Percentiles rank a stretch among this genome's conserved stretches.
phyloP scores from a whole-genome alignment of 2,797 vertebrate species.

The Cyprinella venusta region DNA sequence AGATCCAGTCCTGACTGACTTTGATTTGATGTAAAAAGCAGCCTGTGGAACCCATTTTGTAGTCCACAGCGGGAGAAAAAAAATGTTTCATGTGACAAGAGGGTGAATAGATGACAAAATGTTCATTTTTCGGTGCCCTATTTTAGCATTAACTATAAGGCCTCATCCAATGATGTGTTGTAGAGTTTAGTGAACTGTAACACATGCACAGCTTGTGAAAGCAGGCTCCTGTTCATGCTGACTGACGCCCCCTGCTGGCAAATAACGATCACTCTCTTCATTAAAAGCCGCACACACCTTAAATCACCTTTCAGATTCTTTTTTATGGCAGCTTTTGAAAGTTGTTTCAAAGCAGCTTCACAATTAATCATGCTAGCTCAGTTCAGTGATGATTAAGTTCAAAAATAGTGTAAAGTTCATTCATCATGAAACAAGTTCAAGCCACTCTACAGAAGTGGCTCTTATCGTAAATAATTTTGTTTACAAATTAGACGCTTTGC shows the following conservation, averaged over 20 bases:
- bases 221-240: background rate
- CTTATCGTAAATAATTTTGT: too few species aligned
- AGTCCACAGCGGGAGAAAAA: background rate
- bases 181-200: background rate
- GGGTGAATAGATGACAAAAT: background rate
- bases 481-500: too few species aligned
- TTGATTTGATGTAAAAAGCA: slow-evolving; percentile 2
- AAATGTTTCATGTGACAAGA: background rate
- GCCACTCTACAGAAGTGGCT: background rate
- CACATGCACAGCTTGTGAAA: background rate
- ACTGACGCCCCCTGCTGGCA: slow-evolving; percentile 22
- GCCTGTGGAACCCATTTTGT: background rate
- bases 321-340: background rate
- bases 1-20: background rate
- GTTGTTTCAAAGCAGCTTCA: background rate
- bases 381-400: background rate
- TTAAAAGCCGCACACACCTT: background rate
- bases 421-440: background rate
- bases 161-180: background rate
- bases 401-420: background rate
- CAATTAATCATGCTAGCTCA: background rate
- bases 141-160: background rate
- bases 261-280: background rate
- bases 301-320: background rate
- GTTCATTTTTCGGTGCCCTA: background rate